phyloP scores from a whole-genome alignment of 2,113 vertebrate species.

The Phylloscopus whistleri region DNA sequence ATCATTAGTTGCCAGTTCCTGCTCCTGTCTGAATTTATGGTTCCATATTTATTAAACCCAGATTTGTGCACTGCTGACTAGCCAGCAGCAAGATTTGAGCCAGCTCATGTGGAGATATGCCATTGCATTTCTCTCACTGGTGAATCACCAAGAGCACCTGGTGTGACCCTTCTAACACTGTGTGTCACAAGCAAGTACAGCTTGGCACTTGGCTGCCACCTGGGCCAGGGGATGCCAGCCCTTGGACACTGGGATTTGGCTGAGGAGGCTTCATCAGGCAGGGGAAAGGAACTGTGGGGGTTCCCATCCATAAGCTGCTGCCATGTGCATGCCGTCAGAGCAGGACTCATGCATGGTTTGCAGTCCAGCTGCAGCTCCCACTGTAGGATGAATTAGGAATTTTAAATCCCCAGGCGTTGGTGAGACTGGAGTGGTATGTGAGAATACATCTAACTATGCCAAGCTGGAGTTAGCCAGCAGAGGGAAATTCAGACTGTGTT shows the following conservation, averaged over 20 bases:
- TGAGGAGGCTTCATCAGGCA: background rate
- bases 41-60: constrained; percentile 25
- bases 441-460: background rate
- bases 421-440: background rate
- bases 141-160: background rate
- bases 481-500: background rate
- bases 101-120: background rate
- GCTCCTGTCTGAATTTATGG: constrained; percentile 19
- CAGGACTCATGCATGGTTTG: background rate
- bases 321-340: background rate
- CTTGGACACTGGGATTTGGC: background rate
- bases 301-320: background rate
- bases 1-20: background rate
- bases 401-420: background rate
- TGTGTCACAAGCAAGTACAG: background rate
- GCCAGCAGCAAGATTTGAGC: background rate
- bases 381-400: background rate
- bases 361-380: background rate
- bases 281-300: background rate
- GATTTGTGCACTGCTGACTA: background rate
- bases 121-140: background rate
- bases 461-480: background rate
- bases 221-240: background rate
- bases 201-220: background rate
- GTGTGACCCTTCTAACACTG: background rate